These are phyloP conservation scores for Chloroceryle inda DNA, from an alignment of 2,797 vertebrate genomes.

Conservation along the genomic window DNA sequence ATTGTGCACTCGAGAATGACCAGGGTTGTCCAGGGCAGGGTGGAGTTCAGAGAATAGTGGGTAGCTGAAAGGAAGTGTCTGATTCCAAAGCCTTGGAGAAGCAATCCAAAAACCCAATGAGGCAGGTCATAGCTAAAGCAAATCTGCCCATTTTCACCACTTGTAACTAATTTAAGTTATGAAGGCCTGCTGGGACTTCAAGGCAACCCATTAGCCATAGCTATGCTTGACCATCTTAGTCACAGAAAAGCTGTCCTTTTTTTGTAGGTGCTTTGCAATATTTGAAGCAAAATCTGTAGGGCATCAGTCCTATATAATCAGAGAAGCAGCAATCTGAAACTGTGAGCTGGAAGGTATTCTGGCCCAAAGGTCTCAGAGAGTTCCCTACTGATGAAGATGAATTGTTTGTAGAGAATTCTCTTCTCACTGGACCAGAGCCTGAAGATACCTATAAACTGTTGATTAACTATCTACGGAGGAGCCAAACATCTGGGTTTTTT, in stretches of 20 bases:
- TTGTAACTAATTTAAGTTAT: constrained; percentile 37
- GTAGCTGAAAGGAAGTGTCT: not conserved
- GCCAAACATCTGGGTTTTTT: not conserved
- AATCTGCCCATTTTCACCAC: constrained; percentile 13
- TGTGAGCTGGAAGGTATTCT: not conserved
- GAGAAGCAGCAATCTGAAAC: not conserved
- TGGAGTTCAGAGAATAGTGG: not conserved
- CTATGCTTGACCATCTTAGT: not conserved
- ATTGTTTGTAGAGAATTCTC: not conserved
- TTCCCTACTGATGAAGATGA: not conserved
- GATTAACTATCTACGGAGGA: not conserved
- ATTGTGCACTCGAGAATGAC: not conserved
- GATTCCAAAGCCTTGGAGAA: not conserved
- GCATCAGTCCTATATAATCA: too few species aligned
- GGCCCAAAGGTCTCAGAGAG: not conserved
- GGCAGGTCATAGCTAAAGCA: not conserved
- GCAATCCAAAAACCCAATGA: not conserved
- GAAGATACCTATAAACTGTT: not conserved
- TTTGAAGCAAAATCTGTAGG: not conserved
- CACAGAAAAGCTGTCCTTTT: not conserved
- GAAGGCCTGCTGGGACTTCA: constrained; percentile 10
- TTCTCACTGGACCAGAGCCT: not conserved
- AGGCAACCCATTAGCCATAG: not conserved
- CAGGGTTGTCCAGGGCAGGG: not conserved
- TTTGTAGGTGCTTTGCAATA: not conserved